Conservation (phyloP, 2,797 vertebrate species). For the Ficedula albicollis region DNA sequence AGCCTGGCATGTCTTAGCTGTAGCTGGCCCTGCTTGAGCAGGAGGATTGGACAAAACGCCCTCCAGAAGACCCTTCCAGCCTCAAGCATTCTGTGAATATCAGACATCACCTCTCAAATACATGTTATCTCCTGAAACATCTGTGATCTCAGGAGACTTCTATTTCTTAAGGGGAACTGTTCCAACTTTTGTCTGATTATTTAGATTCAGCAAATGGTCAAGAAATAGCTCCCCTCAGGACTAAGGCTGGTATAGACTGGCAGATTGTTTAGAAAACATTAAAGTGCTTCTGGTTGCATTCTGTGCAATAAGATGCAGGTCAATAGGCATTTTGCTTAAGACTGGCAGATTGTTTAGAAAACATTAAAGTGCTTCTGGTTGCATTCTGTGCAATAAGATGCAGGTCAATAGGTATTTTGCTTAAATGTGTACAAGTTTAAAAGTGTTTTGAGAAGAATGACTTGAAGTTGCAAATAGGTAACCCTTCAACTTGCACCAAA, state of each 20-base stretch:
- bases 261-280: not conserved
- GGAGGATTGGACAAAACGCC: not conserved
- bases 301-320: not conserved
- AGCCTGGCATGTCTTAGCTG: not conserved
- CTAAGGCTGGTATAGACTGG: not conserved
- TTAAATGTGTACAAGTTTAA: not conserved
- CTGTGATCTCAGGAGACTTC: not conserved
- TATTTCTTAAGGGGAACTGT: not conserved
- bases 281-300: not conserved
- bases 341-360: not conserved
- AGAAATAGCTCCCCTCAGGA: not conserved
- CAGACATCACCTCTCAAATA: not conserved
- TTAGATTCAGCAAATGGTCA: not conserved
- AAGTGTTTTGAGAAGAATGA: not conserved
- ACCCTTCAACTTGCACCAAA: not conserved
- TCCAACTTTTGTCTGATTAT: not conserved
- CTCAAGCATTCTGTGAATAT: not conserved
- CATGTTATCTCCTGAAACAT: not conserved
- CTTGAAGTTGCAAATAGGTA: not conserved
- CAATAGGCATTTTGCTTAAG: not conserved
- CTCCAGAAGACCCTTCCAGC: not conserved
- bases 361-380: not conserved
- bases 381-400: not conserved
- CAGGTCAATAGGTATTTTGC: not conserved
- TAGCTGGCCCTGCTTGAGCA: not conserved